These are phyloP conservation scores for Boloria euphrosyne DNA, from an alignment of 2,888 invertebrate species.

Conservation along the genomic window DNA sequence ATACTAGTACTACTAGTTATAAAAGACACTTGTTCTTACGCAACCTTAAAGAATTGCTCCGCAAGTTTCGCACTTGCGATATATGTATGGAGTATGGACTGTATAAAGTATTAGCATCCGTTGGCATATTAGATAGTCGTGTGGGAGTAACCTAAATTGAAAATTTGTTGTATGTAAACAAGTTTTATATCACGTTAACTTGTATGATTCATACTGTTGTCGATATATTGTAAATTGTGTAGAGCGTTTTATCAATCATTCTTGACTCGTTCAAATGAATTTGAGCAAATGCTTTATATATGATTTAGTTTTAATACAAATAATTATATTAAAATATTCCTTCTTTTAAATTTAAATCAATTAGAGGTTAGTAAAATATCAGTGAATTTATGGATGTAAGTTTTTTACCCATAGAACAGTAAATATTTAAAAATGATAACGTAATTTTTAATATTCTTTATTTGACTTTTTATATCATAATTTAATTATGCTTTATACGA, in stretches of 20 bases:
- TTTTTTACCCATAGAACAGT: too few species aligned
- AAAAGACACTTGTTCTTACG: slow-evolving; percentile 25
- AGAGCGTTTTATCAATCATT: background rate
- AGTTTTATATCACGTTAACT: slow-evolving; percentile 17
- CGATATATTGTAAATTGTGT: background rate
- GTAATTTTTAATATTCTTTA: too few species aligned
- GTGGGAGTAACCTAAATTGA: slow-evolving; percentile 60
- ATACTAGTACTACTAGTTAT: background rate
- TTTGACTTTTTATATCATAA: too few species aligned
- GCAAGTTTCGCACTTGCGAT: slow-evolving; percentile 41
- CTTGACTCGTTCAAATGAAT: too few species aligned
- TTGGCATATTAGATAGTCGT: slow-evolving; percentile 48
- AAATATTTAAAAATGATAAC: too few species aligned
- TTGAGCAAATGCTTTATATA: too few species aligned
- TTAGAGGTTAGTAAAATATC: too few species aligned
- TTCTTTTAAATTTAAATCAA: too few species aligned
- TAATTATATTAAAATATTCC: too few species aligned
- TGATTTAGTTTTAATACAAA: too few species aligned
- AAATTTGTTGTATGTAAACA: slow-evolving; percentile 34
- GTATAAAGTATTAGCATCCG: slow-evolving; percentile 56
- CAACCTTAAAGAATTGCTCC: slow-evolving; percentile 28
- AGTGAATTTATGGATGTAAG: too few species aligned
- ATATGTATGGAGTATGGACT: slow-evolving; percentile 55
- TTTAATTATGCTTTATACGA: too few species aligned
- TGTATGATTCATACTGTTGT: slow-evolving; percentile 24